A percentile compares a stretch with the other conserved stretches of the same genome.
Evolutionary conservation across 92 coral and sea anemone species (phyloP).

Genomic region (Siderastrea radians): DNA sequence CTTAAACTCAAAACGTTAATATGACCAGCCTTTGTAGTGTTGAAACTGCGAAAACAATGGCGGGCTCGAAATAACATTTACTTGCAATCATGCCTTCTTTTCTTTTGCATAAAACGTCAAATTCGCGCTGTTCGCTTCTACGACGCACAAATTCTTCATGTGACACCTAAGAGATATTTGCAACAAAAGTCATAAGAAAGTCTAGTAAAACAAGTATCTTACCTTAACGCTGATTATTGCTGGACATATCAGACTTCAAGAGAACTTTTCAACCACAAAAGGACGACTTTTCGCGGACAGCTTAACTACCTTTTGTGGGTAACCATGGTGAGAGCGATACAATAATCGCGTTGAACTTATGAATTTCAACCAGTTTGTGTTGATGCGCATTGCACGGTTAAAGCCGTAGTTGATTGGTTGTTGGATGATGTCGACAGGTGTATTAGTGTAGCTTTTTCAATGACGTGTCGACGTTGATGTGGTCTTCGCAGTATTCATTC

Average conservation of each 20-base stretch:
- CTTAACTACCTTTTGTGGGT: background rate
- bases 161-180: background rate
- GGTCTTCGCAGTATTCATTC: too few species aligned
- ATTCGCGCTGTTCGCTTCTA: background rate
- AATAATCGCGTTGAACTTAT: background rate
- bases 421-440: background rate
- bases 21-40: background rate
- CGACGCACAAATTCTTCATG: background rate
- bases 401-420: background rate
- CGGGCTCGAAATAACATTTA: background rate
- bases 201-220: background rate
- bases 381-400: background rate
- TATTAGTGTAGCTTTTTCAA: background rate
- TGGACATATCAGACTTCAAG: background rate
- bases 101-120: background rate
- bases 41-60: background rate
- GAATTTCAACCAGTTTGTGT: background rate
- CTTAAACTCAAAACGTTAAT: background rate
- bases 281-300: background rate
- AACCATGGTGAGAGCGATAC: background rate
- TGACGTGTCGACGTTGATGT: background rate
- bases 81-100: background rate
- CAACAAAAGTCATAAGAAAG: background rate
- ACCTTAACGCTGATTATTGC: background rate
- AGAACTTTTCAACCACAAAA: background rate